A percentile compares a stretch with the other conserved stretches of the same genome.
Evolutionary conservation across 2,797 vertebrate genomes (phyloP).

Genomic region (Sebastes wilsoni): DNA sequence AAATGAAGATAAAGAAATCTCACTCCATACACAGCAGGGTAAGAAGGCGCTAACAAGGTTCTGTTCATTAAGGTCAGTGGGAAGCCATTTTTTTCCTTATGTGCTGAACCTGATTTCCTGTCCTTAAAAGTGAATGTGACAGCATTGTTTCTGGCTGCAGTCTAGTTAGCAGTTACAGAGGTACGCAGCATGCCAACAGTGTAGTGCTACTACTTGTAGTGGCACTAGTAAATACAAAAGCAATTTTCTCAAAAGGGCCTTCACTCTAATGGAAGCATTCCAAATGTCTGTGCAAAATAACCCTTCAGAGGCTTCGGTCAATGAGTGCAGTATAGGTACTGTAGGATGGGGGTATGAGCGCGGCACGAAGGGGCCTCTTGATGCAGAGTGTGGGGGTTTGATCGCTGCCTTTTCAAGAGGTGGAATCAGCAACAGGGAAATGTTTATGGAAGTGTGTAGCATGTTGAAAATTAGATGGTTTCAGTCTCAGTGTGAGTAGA

Average conservation of each 20-base stretch:
- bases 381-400: conserved; percentile 35
- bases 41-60: neutral
- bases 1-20: neutral
- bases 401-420: conserved; percentile 25
- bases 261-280: conserved; percentile 38
- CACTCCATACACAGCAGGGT: neutral
- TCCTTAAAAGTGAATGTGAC: neutral
- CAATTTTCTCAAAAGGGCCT: conserved; percentile 56
- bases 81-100: neutral
- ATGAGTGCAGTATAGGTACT: conserved; percentile 9
- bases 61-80: neutral
- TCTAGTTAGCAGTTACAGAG: neutral
- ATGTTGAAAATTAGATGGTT: conserved; percentile 13
- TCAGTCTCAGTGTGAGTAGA: neutral
- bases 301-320: conserved; percentile 27
- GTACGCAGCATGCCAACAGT: neutral
- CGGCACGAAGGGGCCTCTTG: conserved; percentile 39
- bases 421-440: conserved; percentile 22
- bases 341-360: conserved; percentile 14
- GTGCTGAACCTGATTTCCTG: neutral
- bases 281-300: conserved; percentile 39
- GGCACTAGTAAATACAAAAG: conserved; percentile 47
- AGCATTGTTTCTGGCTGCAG: neutral
- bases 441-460: conserved; percentile 18
- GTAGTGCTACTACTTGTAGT: conserved; percentile 1